Base-by-base conservation (phyloP, 2,113 vertebrate genomes). In the Thunnus maccoyii region DNA sequence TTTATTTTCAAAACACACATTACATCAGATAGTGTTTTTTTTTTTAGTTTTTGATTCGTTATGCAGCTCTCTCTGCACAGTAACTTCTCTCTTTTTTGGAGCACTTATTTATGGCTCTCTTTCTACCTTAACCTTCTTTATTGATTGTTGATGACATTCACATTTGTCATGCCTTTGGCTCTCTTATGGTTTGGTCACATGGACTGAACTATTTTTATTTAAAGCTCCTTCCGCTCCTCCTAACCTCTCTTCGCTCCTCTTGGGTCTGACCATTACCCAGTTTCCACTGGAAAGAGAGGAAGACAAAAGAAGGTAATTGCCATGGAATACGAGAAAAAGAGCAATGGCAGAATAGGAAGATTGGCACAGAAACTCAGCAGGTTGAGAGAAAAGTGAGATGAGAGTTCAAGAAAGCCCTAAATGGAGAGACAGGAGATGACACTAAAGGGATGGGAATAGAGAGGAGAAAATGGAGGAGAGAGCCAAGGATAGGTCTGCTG, bases 401-500 rank as follows among this genome's bases (percentile, higher is more conserved):
- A 64, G 56, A 62, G 67, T 72, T 72, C 32, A 87, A 76, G 70
- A 86, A 78, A 41, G 36, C 36, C 36, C 36, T 41, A 41, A 41
- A 41, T 61, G 52, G 72, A 84, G 76, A 82, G 80, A 84, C n/a
- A 17, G 70, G 72, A 86, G 85, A 89, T 82, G 88, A 91, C 65
- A 80, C 48, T 78, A 20, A 79, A 86, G 72, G 52, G 68, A 84
- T 72, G 77, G 71, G 81, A 84, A 89, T 62, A 22, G 68, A 85
- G 78, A 72, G 55, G 80, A 84, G 83, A 91, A 84, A 84, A 86
- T 86, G 78, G 73, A 80, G 51, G 65, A 12, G 55, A 50, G 17
- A 66, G 79, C 52, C 27, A 30, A 30, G 76, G 82, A 80, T 69
- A 74, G 85, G 80, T 92, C 89, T 87, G 86, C 90, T 89, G 89